A percentile compares a stretch with the other conserved stretches of the same genome.
Conservation (phyloP, 2,797 vertebrate genomes). For the Lindbergichthys nudifrons region DNA sequence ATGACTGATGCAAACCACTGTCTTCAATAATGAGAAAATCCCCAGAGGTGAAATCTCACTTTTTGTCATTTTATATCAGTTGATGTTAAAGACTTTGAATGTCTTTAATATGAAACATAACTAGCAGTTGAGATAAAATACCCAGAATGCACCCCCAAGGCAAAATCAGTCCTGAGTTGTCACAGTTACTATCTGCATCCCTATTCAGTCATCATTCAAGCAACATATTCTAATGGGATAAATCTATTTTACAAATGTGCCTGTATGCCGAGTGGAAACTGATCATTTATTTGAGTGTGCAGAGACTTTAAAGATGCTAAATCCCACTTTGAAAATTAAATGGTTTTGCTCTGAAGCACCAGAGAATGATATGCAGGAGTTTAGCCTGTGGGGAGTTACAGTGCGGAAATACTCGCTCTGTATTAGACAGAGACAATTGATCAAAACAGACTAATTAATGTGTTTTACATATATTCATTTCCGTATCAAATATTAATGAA, state of each 20-base stretch:
- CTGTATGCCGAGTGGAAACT: conserved; percentile 41
- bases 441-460: conserved; percentile 86
- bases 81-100: background rate
- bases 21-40: background rate
- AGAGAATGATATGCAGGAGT: conserved; percentile 76
- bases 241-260: conserved; percentile 53
- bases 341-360: conserved; percentile 76
- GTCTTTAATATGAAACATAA: background rate
- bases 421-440: conserved; percentile 83
- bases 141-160: background rate
- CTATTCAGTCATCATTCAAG: conserved; percentile 34
- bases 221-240: conserved; percentile 45
- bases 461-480: conserved; percentile 87
- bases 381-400: conserved; percentile 72
- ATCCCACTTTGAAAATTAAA: conserved; percentile 80
- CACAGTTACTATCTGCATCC: conserved; percentile 21
- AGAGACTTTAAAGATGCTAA: conserved; percentile 74
- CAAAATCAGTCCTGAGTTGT: conserved; percentile 17
- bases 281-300: conserved; percentile 59
- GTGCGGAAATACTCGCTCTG: conserved; percentile 70
- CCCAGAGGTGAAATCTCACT: background rate
- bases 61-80: background rate
- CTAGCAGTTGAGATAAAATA: background rate
- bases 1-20: background rate
- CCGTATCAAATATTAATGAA: conserved; percentile 83